These are phyloP conservation scores for Centropus unirufus DNA, from an alignment of 2,113 vertebrate species.

Conservation along the genomic window DNA sequence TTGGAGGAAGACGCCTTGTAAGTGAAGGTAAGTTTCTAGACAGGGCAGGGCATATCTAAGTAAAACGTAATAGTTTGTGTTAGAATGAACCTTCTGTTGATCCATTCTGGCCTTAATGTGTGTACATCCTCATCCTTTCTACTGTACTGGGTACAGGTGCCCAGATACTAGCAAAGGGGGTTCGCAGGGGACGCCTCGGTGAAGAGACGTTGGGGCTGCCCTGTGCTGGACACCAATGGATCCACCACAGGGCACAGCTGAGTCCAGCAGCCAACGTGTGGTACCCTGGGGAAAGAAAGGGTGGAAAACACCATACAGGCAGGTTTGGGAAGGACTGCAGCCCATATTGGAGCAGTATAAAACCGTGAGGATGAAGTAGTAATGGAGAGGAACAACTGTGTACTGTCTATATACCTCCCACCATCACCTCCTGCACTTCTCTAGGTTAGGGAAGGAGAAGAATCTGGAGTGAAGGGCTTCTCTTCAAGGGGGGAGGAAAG, in stretches of 20 bases:
- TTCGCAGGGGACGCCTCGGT: not conserved
- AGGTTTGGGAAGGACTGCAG: not conserved
- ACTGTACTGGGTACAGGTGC: accelerated
- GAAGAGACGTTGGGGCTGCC: not conserved
- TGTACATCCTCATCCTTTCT: not conserved
- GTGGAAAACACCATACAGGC: not conserved
- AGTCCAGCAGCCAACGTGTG: not conserved
- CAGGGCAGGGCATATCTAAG: not conserved
- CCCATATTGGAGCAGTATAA: not conserved
- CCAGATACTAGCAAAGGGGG: accelerated
- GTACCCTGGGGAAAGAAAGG: not conserved
- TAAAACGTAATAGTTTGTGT: not conserved
- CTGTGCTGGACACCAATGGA: accelerated
- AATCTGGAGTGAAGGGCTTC: not conserved
- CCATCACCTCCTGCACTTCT: accelerated
- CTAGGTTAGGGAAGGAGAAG: too few species aligned
- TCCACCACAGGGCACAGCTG: accelerated
- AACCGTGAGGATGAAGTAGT: accelerated
- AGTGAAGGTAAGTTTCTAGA: not conserved
- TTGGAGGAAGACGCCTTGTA: not conserved
- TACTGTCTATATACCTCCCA: accelerated
- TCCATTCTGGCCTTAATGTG: not conserved
- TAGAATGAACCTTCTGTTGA: not conserved
- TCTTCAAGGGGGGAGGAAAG: too few species aligned
- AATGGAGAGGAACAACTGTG: not conserved